Evolutionary conservation across 2,113 vertebrate genomes (phyloP).

Genomic region (Periophthalmus modestus): DNA sequence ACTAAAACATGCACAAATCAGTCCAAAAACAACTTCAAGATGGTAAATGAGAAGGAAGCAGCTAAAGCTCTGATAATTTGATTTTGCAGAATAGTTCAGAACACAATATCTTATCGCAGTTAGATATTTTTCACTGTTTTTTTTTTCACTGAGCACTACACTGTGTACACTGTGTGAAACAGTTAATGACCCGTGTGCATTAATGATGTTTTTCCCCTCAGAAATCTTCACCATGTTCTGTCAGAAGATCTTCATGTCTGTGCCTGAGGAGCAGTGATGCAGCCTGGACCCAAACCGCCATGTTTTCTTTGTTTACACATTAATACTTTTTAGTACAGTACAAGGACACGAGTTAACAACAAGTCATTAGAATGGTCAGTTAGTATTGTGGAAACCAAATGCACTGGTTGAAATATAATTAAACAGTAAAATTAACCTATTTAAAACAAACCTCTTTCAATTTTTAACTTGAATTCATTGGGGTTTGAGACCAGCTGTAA

Average conservation of each 20-base stretch:
- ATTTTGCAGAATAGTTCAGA: no score
- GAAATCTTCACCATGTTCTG: slow-evolving; percentile 79
- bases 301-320: slow-evolving; percentile 45
- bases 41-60: no score
- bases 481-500: background rate
- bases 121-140: background rate
- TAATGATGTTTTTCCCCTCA: slow-evolving; percentile 32
- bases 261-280: slow-evolving; percentile 69
- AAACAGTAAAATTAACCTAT: background rate
- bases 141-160: background rate
- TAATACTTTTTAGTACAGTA: background rate
- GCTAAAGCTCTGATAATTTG: no score
- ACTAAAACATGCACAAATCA: no score
- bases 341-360: background rate
- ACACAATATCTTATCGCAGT: background rate
- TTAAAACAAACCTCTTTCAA: background rate
- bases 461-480: background rate
- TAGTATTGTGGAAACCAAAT: background rate
- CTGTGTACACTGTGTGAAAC: background rate
- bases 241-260: slow-evolving; percentile 79
- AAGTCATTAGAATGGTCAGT: background rate
- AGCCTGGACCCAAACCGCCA: slow-evolving; percentile 5
- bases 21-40: no score
- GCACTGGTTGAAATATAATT: background rate
- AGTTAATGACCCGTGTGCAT: background rate